Evolutionary conservation across 2,113 vertebrate genomes (phyloP), one percentile per base, ranked within the genome.

Genomic region (Heterotis niloticus): DNA sequence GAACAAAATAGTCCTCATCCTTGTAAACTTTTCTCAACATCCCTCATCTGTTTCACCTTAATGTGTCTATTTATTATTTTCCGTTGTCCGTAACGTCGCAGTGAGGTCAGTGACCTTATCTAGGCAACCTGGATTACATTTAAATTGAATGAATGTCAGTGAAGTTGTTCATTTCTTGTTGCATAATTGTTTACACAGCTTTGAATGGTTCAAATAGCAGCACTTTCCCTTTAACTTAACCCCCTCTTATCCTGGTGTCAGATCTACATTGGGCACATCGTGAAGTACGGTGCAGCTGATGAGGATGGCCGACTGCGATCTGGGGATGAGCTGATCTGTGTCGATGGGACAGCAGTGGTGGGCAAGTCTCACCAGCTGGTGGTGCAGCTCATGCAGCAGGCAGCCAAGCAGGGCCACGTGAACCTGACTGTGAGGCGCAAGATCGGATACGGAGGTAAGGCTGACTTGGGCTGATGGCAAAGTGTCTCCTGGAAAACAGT

Each of bases 261-360:
- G 98, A 99, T 99, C 87, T 99, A 97, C 87, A 99, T 99, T 0
- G 98, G 98, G 84, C 97, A 99, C 91, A 99, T 99, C 79, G 98
- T 99, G 87, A 98, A 98, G 54, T 91, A 98, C 82, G 98, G 97
- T 0, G 96, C 98, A 16, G 97, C 98, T 0, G 98, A 98, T 44
- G 96, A 97, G 0, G 98, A 99, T 0, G 95, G 98, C 7, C 96
- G 97, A 75, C 92, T 99, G 88, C 91, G 97, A 5, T 98, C 98
- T 0, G 98, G 98, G 0, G 98, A 99, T 64, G 98, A 99, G 71
- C 93, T 99, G 81, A 96, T 96, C 88, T 96, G 95, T 0, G 98
- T 99, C 88, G 98, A 99, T 76, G 97, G 98, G 73, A 99, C 98
- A 0, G 94, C 96, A 0, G 98, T 99, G 68, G 96, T 99, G 56